Conservation (phyloP, 2,113 vertebrate species). For the Festucalex cinctus region DNA sequence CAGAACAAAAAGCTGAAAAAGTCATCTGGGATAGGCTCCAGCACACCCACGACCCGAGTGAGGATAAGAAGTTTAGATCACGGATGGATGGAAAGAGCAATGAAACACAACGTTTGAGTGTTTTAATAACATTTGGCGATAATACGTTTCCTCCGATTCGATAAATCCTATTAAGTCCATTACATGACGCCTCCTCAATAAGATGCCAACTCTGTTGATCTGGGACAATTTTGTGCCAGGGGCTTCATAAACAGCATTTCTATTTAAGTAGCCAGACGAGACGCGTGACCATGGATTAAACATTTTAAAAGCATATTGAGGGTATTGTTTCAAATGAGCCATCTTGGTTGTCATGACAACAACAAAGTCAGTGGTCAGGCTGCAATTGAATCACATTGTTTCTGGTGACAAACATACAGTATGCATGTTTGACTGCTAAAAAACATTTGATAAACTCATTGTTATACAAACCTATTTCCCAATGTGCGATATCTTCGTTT, state of each 20-base stretch:
- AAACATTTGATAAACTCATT: background rate
- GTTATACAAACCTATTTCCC: background rate
- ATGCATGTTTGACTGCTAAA: background rate
- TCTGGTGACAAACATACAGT: background rate
- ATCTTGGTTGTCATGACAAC: conserved; percentile 17
- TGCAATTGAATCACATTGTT: background rate
- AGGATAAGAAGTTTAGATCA: no score
- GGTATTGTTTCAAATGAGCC: background rate
- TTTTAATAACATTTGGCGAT: background rate
- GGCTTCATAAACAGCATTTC: background rate
- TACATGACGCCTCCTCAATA: background rate
- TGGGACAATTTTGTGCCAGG: background rate
- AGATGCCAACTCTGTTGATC: conserved; percentile 2
- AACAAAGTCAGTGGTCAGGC: background rate
- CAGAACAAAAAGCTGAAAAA: no score
- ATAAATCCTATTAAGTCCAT: background rate
- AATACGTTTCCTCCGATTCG: conserved; percentile 4
- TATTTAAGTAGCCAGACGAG: conserved; percentile 11
- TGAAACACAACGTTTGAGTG: background rate
- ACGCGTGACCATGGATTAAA: background rate
- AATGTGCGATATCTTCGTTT: background rate
- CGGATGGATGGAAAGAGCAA: background rate
- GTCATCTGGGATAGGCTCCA: no score
- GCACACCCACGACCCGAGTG: no score
- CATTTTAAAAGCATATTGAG: background rate